Evolutionary conservation across 53 echinoderm and acorn worm species (phyloP).

Genomic region (Holothuria scabra): DNA sequence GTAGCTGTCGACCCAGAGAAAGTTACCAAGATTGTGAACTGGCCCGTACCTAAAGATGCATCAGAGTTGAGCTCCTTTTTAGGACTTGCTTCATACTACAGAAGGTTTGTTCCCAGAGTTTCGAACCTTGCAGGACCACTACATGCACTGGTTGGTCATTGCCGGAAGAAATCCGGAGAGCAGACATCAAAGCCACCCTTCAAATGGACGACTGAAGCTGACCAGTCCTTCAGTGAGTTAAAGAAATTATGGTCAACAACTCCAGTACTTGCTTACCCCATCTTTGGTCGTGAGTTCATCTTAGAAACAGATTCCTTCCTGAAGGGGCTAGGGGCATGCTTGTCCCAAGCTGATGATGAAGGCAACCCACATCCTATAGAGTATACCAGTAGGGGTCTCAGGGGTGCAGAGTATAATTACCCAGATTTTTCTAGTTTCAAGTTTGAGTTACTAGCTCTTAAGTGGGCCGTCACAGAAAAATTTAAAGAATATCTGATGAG

Average conservation of each 20-base stretch:
- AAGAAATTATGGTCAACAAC: conserved; percentile 32
- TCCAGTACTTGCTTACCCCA: conserved; percentile 58
- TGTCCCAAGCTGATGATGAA: conserved; percentile 20
- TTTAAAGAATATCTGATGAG: conserved; percentile 45
- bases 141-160: conserved; percentile 50
- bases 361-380: conserved; percentile 23
- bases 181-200: background rate
- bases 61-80: conserved; percentile 51
- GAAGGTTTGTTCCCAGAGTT: conserved; percentile 57
- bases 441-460: conserved; percentile 28
- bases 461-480: conserved; percentile 58
- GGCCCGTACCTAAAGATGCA: conserved; percentile 35
- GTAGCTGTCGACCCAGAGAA: conserved; percentile 61
- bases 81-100: conserved; percentile 67
- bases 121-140: conserved; percentile 51
- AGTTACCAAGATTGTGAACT: conserved; percentile 39
- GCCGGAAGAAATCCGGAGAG: conserved; percentile 14
- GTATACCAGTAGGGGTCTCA: conserved; percentile 30
- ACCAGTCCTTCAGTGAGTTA: conserved; percentile 40
- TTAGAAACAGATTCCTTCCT: conserved; percentile 58
- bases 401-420: conserved; percentile 22
- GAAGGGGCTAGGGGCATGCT: conserved; percentile 45
- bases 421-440: conserved; percentile 37
- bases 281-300: conserved; percentile 40
- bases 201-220: conserved; percentile 55